A percentile compares a stretch with the other conserved stretches of the same genome.
phyloP scores from a whole-genome alignment of 1,140 invertebrate species.

The Globodera rostochiensis region DNA sequence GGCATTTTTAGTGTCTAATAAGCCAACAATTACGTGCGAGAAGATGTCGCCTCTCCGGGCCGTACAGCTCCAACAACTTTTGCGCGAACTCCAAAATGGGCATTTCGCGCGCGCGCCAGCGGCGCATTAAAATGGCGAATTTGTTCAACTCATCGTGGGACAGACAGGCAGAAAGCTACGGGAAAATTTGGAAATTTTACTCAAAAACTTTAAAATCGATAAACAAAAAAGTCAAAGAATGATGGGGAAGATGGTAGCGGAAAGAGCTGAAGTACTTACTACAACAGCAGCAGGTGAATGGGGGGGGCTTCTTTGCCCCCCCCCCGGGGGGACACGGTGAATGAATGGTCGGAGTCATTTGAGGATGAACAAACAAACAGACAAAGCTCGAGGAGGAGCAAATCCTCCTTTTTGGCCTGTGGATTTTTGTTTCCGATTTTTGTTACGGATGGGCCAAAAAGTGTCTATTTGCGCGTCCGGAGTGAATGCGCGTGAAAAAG shows the following conservation, averaged over 20 bases:
- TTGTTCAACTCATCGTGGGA: constrained; percentile 64
- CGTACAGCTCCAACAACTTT: constrained; percentile 66
- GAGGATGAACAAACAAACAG: constrained; percentile 14
- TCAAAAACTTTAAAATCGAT: background rate
- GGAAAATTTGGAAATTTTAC: constrained; percentile 6
- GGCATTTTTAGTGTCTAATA: constrained; percentile 8
- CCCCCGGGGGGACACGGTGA: too few species aligned
- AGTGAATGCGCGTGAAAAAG: background rate
- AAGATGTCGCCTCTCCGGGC: constrained; percentile 65
- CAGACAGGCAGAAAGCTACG: constrained; percentile 66
- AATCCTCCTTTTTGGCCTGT: background rate
- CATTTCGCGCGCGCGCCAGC: constrained; percentile 62
- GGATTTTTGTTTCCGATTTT: background rate
- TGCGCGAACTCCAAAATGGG: constrained; percentile 67
- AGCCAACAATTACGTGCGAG: constrained; percentile 60
- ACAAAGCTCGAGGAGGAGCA: background rate
- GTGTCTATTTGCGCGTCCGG: background rate
- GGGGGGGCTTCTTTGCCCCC: too few species aligned
- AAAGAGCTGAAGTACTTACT: background rate
- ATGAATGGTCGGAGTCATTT: background rate
- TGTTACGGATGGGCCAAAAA: background rate
- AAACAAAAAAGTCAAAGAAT: constrained; percentile 3
- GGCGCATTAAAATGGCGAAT: constrained; percentile 64
- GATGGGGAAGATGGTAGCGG: background rate
- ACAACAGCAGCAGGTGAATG: background rate